phyloP scores from a whole-genome alignment of 2,797 vertebrate species.

The Pangasius djambal region DNA sequence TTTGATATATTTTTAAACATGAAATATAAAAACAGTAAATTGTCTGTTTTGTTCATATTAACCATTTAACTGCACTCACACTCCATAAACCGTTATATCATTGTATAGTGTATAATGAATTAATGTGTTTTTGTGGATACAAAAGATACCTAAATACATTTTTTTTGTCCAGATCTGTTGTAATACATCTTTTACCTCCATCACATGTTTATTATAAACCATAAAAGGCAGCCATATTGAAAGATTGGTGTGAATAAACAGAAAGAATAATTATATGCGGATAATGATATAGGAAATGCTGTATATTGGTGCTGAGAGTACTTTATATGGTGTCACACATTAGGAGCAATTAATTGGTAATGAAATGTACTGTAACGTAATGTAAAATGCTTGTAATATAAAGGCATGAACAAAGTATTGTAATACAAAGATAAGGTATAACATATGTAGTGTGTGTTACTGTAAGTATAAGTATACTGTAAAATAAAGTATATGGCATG shows the following conservation, averaged over 20 bases:
- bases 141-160: background rate
- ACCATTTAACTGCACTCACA: background rate
- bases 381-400: background rate
- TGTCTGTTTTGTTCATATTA: background rate
- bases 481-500: background rate
- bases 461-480: background rate
- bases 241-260: too few species aligned
- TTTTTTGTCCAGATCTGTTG: background rate
- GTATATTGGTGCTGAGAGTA: background rate
- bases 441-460: background rate
- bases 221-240: background rate
- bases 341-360: background rate
- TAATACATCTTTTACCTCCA: background rate
- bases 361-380: background rate
- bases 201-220: background rate
- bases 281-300: background rate
- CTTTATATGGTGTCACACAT: background rate
- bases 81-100: background rate
- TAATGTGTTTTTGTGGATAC: background rate
- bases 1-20: background rate
- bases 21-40: slow-evolving; percentile 1
- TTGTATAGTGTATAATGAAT: background rate
- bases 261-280: background rate
- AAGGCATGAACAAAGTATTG: background rate
- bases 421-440: background rate